phyloP scores from a whole-genome alignment of 2,113 vertebrate species.

The Melanotaenia duboulayi region DNA sequence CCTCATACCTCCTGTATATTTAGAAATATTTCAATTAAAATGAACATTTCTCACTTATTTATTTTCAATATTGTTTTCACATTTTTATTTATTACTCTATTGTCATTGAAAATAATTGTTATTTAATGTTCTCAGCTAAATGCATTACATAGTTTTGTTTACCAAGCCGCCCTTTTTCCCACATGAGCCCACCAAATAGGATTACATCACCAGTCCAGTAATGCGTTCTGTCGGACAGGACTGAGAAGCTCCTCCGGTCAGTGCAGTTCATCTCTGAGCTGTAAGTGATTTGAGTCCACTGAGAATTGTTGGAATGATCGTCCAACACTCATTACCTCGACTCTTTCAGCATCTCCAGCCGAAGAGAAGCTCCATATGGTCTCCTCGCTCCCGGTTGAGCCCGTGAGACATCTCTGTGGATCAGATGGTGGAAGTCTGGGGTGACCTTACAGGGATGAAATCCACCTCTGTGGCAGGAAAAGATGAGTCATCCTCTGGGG shows the following conservation, averaged over 20 bases:
- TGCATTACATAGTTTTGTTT: not conserved
- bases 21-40: too few species aligned
- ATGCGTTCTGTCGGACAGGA: not conserved
- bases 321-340: not conserved
- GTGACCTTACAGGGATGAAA: constrained; percentile 4
- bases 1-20: too few species aligned
- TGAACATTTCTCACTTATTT: too few species aligned
- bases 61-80: too few species aligned
- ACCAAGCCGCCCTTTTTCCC: not conserved
- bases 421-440: not conserved
- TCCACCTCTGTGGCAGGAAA: not conserved
- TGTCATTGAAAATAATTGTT: too few species aligned
- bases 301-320: constrained; percentile 28
- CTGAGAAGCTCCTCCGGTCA: constrained; percentile 3
- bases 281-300: constrained; percentile 4
- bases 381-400: not conserved
- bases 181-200: not conserved
- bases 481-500: constrained; percentile 17
- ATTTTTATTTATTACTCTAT: too few species aligned
- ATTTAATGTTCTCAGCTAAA: not conserved
- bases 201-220: not conserved
- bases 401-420: not conserved
- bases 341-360: constrained; percentile 12
- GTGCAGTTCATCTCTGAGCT: constrained; percentile 29
- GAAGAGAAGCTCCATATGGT: constrained; percentile 19